A percentile compares a stretch with the other conserved stretches of the same genome.
Evolutionary conservation across 2,888 invertebrate species (phyloP).

Genomic region (Omphaloscelis lunosa): DNA sequence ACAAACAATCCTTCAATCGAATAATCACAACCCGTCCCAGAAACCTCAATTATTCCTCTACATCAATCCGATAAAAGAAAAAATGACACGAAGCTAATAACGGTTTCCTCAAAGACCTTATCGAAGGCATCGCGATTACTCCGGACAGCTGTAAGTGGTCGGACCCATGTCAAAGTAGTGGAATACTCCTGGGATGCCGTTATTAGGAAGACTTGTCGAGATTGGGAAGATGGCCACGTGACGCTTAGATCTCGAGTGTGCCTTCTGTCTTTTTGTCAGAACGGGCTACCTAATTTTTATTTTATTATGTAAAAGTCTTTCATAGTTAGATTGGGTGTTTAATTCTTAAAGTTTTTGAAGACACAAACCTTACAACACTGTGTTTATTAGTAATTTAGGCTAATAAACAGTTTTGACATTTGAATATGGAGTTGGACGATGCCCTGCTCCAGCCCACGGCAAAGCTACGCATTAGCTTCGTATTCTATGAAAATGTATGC

Average conservation of each 20-base stretch:
- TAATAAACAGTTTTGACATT: too few species aligned
- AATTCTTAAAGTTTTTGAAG: too few species aligned
- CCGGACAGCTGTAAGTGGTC: constrained; percentile 57
- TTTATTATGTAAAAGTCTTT: neutral
- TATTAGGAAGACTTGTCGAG: constrained; percentile 44
- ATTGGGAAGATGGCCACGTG: constrained; percentile 30
- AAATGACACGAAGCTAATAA: constrained; percentile 39
- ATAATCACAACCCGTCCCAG: neutral
- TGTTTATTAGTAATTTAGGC: too few species aligned
- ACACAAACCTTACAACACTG: too few species aligned
- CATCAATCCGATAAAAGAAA: constrained; percentile 24
- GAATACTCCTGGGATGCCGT: constrained; percentile 44
- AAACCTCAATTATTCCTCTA: neutral
- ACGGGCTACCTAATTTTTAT: neutral
- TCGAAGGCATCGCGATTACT: constrained; percentile 42
- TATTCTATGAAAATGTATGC: too few species aligned
- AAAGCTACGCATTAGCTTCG: too few species aligned
- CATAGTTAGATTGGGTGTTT: too few species aligned
- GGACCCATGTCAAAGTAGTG: constrained; percentile 56
- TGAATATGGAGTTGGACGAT: too few species aligned
- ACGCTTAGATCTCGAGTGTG: constrained; percentile 13
- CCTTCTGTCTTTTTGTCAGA: constrained; percentile 16
- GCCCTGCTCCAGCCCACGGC: too few species aligned
- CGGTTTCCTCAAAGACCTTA: constrained; percentile 42
- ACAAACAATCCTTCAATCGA: neutral